A percentile compares a stretch with the other conserved stretches of the same genome.
These are phyloP conservation scores for Antedon mediterranea DNA, from an alignment of 53 echinoderm and acorn worm genomes.

Conservation along the genomic window DNA sequence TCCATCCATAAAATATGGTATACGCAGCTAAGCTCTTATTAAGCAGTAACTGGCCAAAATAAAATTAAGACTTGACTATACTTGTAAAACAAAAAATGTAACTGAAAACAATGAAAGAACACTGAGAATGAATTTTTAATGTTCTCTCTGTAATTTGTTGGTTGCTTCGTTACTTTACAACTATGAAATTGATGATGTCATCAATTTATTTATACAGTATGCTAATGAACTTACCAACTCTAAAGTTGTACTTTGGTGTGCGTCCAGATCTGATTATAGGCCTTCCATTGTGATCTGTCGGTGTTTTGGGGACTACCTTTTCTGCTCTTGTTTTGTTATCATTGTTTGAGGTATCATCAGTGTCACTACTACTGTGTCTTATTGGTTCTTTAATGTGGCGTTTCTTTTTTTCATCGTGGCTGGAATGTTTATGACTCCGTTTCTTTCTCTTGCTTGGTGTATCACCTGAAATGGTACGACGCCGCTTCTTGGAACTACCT, in stretches of 20 bases:
- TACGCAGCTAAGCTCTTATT: no score
- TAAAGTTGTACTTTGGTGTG: slow-evolving; percentile 42
- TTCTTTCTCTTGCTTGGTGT: slow-evolving; percentile 41
- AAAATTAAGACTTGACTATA: no score
- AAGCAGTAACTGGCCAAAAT: no score
- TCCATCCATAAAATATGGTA: no score
- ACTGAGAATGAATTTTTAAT: no score
- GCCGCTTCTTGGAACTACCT: slow-evolving; percentile 38
- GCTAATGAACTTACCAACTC: slow-evolving; percentile 73
- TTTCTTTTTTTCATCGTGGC: background rate
- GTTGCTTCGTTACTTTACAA: no score
- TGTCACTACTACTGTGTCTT: slow-evolving; percentile 43
- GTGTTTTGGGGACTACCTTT: slow-evolving; percentile 5
- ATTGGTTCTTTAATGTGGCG: slow-evolving; percentile 18
- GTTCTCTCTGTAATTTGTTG: no score
- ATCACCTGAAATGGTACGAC: slow-evolving; percentile 21
- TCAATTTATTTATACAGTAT: no score
- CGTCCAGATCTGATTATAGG: background rate
- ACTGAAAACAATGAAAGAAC: no score
- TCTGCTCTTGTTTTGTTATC: background rate
- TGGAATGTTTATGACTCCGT: slow-evolving; percentile 22
- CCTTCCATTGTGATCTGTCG: background rate
- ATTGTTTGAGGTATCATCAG: slow-evolving; percentile 24
- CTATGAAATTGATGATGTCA: no score
- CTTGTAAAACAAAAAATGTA: no score